phyloP scores from a whole-genome alignment of 2,113 vertebrate genomes.

The Xerus inauris region DNA sequence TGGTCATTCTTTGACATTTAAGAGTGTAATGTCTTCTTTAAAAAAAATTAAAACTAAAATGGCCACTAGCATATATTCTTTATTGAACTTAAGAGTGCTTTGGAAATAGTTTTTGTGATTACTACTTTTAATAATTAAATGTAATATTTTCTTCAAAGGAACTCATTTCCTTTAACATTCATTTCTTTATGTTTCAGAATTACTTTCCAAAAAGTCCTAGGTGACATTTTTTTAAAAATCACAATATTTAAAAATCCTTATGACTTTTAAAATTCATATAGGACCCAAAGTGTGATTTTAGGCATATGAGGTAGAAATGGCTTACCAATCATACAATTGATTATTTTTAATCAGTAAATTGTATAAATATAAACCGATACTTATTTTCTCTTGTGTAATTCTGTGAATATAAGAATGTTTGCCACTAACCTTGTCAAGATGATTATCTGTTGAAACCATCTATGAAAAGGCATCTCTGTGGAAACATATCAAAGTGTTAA shows the following conservation, averaged over 20 bases:
- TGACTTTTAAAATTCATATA: slow-evolving; percentile 36
- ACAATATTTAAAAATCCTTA: background rate
- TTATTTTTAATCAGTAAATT: slow-evolving; percentile 51
- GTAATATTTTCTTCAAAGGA: slow-evolving; percentile 38
- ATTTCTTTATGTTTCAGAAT: slow-evolving; percentile 40
- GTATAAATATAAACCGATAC: slow-evolving; percentile 32
- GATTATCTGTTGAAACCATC: background rate
- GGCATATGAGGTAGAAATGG: background rate
- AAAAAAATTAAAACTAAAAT: slow-evolving; percentile 46
- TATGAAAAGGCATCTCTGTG: background rate
- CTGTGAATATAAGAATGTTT: slow-evolving; percentile 57
- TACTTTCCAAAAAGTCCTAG: background rate
- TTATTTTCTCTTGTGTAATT: slow-evolving; percentile 48
- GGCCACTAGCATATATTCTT: background rate
- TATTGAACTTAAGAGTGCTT: background rate
- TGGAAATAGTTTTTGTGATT: background rate
- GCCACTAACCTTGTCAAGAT: background rate
- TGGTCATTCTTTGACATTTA: slow-evolving; percentile 42
- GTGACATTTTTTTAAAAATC: slow-evolving; percentile 13
- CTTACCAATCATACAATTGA: background rate
- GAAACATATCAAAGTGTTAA: background rate
- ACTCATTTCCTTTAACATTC: slow-evolving; percentile 29
- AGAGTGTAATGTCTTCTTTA: slow-evolving; percentile 1
- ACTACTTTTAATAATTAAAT: slow-evolving; percentile 50
- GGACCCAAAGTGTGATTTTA: background rate